Evolutionary conservation across 35 echinoderm and acorn worm species (phyloP).

Genomic region (Diadema setosum): DNA sequence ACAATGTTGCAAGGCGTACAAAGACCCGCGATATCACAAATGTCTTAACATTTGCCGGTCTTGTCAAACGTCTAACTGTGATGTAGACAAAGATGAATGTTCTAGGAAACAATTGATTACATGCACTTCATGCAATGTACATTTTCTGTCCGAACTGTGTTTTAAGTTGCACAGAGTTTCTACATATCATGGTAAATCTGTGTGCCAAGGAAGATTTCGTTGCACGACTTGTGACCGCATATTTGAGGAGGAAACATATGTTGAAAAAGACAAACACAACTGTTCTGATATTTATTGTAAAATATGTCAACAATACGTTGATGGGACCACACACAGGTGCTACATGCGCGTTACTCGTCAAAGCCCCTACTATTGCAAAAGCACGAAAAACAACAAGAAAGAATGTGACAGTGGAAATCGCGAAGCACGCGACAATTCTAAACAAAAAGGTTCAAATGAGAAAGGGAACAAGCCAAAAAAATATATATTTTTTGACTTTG

Average conservation of each 20-base stretch:
- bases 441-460: neutral
- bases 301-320: neutral
- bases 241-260: neutral
- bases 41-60: neutral
- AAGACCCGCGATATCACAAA: neutral
- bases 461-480: neutral
- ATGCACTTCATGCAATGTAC: neutral
- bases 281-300: neutral
- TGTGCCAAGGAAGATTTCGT: neutral
- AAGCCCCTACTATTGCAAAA: neutral
- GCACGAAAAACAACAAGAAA: neutral
- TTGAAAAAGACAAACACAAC: neutral
- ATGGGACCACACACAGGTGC: neutral
- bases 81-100: too few species aligned
- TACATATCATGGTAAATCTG: neutral
- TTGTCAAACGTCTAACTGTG: neutral
- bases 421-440: neutral
- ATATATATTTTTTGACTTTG: constrained; percentile 59
- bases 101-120: too few species aligned
- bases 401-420: neutral
- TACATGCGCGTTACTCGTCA: neutral
- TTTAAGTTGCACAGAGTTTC: neutral
- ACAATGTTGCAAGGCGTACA: neutral
- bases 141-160: neutral
- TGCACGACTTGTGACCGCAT: neutral